Evolutionary conservation across 2,113 vertebrate species (phyloP), one percentile per base, ranked within the genome.

Genomic region (Uria aalge): DNA sequence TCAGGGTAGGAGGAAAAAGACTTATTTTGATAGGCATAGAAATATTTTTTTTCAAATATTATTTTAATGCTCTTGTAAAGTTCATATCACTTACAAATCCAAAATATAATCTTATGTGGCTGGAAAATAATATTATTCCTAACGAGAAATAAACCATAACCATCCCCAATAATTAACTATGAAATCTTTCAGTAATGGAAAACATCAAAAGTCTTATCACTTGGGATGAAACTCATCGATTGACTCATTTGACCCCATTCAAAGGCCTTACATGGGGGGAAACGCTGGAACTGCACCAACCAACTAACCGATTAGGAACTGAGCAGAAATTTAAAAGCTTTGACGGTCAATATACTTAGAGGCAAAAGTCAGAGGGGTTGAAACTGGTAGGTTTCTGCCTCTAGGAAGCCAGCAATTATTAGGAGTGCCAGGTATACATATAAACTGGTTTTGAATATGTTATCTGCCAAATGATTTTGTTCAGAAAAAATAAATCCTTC

Each of bases 181-280:
- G 6, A 81, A 38, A 3, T 2, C 19, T 59, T 68, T 50, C 48
- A 43, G 22, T 29, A 66, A 26, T 6, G 13, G 62, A 63, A 66
- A 78, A 53, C 3, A 48, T 3, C 18, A 48, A 66, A 84, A 66
- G 2, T 24, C 17, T 52, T 36, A 40, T 21, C 2, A 40, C 30
- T 59, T 68, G 30, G 12, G 11, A 36, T 48, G 7, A 88, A 85
- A 71, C 5, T 16, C 8, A 32, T 14, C 0, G 2, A 6, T 5
- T 45, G 27, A 68, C 9, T 48, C 2, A 36, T 43, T 34, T 57
- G 20, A 69, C 4, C 11, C 72, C 8, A 11, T 0, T 53, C 14
- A 59, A 77, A 45, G 9, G 22, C 19, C 6, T 22, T 30, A 62
- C 5, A 4, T 0, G 5, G 5, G 4, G 17, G 3, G 3, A 5